Conservation (phyloP, 2,888 invertebrate genomes). For the Diarsia dahlii region DNA sequence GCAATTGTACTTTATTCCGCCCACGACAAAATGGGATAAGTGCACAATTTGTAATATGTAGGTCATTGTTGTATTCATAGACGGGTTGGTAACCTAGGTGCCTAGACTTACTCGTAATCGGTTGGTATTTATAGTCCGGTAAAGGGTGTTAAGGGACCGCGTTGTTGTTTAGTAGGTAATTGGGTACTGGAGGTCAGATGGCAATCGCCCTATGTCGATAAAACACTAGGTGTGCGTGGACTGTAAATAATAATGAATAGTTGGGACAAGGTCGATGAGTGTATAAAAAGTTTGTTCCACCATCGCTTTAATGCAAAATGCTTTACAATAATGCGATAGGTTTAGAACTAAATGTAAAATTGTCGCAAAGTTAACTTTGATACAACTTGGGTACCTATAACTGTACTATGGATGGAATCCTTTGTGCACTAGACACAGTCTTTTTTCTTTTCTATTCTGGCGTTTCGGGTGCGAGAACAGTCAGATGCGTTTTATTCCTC, state of each 20-base stretch:
- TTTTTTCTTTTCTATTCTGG: too few relatives aligned
- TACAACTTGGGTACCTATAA: too few relatives aligned
- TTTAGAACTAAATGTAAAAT: too few relatives aligned
- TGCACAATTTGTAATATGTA: conserved; percentile 25
- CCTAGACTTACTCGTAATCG: conserved; percentile 2
- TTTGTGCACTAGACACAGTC: too few relatives aligned
- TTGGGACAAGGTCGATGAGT: background rate
- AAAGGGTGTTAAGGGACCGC: conserved; percentile 26
- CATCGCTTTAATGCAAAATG: too few relatives aligned
- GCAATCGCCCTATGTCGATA: background rate
- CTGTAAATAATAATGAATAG: background rate
- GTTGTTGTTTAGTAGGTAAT: conserved; percentile 6
- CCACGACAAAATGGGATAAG: conserved; percentile 39
- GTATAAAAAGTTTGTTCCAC: too few relatives aligned
- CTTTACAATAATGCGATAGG: too few relatives aligned
- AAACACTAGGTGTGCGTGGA: background rate
- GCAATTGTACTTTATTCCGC: conserved; percentile 23
- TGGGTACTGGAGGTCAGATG: conserved; percentile 34
- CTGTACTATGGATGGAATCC: too few relatives aligned
- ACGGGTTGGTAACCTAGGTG: conserved; percentile 28
- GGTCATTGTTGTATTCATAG: conserved; percentile 57
- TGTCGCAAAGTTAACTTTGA: too few relatives aligned
- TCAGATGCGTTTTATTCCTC: too few relatives aligned
- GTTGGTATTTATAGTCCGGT: conserved; percentile 22
- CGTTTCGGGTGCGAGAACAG: too few relatives aligned